A percentile compares a stretch with the other conserved stretches of the same genome.
Conservation (phyloP, 2,797 vertebrate genomes). For the Australoheros facetus region DNA sequence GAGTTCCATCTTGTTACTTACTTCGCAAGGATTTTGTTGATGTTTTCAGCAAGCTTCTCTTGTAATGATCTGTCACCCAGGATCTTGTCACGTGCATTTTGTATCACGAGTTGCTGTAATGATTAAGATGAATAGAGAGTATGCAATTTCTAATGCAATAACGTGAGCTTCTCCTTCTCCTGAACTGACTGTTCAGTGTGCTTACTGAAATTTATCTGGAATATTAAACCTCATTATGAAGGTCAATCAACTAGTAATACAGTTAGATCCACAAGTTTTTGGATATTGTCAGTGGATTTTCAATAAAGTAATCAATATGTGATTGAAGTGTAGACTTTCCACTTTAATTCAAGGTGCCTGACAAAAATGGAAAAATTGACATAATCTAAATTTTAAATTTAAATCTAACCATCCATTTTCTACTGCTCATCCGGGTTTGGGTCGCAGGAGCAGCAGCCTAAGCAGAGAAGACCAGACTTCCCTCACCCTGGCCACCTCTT, state of each 20-base stretch:
- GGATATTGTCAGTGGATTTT: neutral
- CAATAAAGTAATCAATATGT: neutral
- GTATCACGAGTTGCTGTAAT: constrained; percentile 96
- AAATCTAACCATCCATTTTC: no score
- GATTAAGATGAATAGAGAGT: constrained; percentile 12
- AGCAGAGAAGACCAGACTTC: no score
- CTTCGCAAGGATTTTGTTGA: constrained; percentile 97
- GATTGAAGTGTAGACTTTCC: neutral
- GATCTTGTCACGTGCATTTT: constrained; percentile 98
- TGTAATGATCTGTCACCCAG: constrained; percentile 93
- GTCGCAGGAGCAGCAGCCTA: no score
- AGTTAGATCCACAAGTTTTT: neutral
- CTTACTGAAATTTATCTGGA: neutral
- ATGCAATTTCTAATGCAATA: neutral
- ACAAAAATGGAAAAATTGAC: no score
- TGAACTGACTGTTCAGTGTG: neutral
- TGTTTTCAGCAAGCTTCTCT: constrained; percentile 98
- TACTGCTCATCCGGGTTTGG: no score
- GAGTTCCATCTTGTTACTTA: constrained; percentile 62
- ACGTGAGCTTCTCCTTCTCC: neutral
- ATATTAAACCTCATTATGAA: no score
- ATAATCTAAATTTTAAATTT: no score
- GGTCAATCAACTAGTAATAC: no score
- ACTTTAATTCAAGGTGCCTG: no score
- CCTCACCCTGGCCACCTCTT: no score